phyloP scores from a whole-genome alignment of 2,113 vertebrate species.

The Bothrops jararaca region DNA sequence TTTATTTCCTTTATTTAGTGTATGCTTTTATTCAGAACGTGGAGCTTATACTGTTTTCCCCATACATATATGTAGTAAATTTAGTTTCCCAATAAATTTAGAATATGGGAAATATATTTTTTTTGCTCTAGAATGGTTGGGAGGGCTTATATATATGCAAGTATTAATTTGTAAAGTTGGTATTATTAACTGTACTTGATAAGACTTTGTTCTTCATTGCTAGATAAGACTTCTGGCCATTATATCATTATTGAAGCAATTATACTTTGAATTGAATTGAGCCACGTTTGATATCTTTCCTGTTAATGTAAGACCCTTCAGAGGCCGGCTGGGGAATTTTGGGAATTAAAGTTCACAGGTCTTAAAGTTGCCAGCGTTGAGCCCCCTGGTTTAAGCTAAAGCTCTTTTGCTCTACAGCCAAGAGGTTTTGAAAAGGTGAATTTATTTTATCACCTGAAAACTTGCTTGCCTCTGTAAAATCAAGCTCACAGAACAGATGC shows the following conservation, averaged over 20 bases:
- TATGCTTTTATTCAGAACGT: neutral
- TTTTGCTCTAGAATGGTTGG: neutral
- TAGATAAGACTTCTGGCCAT: neutral
- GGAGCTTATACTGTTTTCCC: neutral
- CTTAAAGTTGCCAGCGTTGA: neutral
- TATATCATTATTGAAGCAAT: neutral
- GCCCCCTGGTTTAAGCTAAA: neutral
- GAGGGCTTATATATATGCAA: neutral
- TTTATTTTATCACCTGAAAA: neutral
- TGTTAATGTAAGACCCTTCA: neutral
- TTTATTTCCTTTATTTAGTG: neutral
- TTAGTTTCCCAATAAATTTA: neutral
- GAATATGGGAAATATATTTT: too few relatives aligned
- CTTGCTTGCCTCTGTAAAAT: neutral
- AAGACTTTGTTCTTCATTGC: neutral
- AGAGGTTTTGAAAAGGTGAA: neutral
- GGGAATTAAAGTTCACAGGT: neutral
- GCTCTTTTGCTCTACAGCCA: neutral
- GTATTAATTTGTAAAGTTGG: neutral
- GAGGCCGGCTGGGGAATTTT: neutral
- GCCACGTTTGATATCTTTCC: neutral
- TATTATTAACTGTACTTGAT: neutral
- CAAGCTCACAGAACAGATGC: constrained; percentile 1
- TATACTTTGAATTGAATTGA: neutral
- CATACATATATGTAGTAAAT: neutral